Conservation (phyloP, 2,888 invertebrate genomes). For the Heliconius ethilla region DNA sequence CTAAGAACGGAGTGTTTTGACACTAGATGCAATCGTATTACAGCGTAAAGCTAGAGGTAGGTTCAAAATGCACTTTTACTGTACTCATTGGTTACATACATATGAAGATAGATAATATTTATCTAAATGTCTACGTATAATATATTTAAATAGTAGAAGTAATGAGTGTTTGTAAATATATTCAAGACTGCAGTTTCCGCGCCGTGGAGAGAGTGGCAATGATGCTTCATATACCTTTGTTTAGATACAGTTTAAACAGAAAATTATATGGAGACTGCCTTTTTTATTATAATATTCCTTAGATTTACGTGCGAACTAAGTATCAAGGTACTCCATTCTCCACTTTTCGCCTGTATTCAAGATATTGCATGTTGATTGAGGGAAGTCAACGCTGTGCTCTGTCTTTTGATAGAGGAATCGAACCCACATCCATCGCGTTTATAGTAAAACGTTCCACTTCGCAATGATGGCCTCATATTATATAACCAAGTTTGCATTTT, state of each 20-base stretch:
- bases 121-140: not conserved
- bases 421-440: not conserved
- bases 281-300: not conserved
- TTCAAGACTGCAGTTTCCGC: slow-evolving; percentile 25
- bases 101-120: not conserved
- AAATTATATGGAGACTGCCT: slow-evolving; percentile 50
- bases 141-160: not conserved
- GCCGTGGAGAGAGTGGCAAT: slow-evolving; percentile 58
- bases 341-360: not conserved
- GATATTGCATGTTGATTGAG: not conserved
- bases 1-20: not conserved
- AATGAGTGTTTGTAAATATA: slow-evolving; percentile 4
- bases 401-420: not conserved
- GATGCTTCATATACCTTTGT: slow-evolving; percentile 65
- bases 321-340: not conserved
- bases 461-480: not conserved
- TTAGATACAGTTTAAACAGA: slow-evolving; percentile 65
- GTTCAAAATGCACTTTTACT: not conserved
- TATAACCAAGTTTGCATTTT: not conserved
- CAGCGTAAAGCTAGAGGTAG: not conserved
- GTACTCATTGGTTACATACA: not conserved
- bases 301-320: too few species aligned
- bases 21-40: not conserved
- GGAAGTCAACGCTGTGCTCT: not conserved
- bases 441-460: not conserved